Evolutionary conservation across 2,888 invertebrate species (phyloP).

Genomic region (Coleophora deauratella): DNA sequence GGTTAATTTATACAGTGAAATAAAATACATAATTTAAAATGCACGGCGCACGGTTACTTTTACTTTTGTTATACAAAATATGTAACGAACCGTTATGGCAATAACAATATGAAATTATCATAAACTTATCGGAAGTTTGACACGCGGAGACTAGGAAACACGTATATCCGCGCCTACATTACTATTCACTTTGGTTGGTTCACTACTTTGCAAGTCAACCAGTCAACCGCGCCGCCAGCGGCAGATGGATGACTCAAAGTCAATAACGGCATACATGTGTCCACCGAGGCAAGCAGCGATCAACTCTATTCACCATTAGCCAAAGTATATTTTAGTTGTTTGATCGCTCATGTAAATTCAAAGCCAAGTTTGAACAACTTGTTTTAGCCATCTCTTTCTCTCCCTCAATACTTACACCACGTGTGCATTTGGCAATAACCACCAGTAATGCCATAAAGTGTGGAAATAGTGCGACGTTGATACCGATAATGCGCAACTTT

Average conservation of each 20-base stretch:
- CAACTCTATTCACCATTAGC: slow-evolving; percentile 16
- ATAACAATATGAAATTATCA: slow-evolving; percentile 8
- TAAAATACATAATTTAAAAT: slow-evolving; percentile 11
- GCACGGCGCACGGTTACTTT: background rate
- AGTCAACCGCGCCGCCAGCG: slow-evolving; percentile 38
- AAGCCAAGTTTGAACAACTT: slow-evolving; percentile 66
- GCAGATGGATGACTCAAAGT: slow-evolving; percentile 29
- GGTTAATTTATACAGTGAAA: slow-evolving; percentile 52
- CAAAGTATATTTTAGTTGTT: slow-evolving; percentile 23
- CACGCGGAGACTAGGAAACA: slow-evolving; percentile 25
- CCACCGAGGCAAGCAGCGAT: slow-evolving; percentile 12
- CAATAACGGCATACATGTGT: slow-evolving; percentile 35
- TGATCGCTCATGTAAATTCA: slow-evolving; percentile 34
- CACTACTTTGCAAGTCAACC: slow-evolving; percentile 47
- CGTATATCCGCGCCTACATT: slow-evolving; percentile 50
- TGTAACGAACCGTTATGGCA: slow-evolving; percentile 3
- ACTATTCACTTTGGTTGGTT: slow-evolving; percentile 46
- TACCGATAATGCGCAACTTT: slow-evolving; percentile 20
- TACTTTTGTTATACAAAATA: background rate
- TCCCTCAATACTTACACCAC: slow-evolving; percentile 35
- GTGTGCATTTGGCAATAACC: slow-evolving; percentile 45
- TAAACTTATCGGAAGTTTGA: slow-evolving; percentile 30
- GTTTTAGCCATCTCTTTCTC: slow-evolving; percentile 50
- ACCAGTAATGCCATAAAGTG: slow-evolving; percentile 13
- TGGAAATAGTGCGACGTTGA: slow-evolving; percentile 7